A percentile compares a stretch with the other conserved stretches of the same genome.
phyloP scores from a whole-genome alignment of 2,888 invertebrate species.

The Coenonympha arcania region DNA sequence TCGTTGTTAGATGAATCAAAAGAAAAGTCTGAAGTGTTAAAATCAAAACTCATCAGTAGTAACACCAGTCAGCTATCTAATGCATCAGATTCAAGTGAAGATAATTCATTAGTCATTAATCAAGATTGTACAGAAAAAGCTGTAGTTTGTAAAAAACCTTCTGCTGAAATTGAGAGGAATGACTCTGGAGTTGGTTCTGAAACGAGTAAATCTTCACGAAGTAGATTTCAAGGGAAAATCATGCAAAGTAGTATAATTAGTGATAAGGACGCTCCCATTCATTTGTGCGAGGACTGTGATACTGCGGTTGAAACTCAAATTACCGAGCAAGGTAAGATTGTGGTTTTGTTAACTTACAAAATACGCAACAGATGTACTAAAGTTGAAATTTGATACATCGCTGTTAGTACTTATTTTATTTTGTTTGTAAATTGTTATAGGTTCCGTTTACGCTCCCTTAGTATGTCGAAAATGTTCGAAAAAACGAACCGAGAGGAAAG shows the following conservation, averaged over 20 bases:
- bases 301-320: conserved; percentile 83
- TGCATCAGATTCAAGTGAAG: conserved; percentile 90
- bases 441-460: conserved; percentile 82
- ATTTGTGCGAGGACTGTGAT: conserved; percentile 90
- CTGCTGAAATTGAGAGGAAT: conserved; percentile 89
- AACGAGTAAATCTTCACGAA: conserved; percentile 89
- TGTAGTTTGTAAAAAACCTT: conserved; percentile 72
- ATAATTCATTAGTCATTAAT: conserved; percentile 80
- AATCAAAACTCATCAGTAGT: conserved; percentile 72
- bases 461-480: conserved; percentile 92
- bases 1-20: conserved; percentile 70
- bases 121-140: conserved; percentile 74
- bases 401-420: background rate
- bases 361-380: background rate
- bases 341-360: background rate
- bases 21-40: conserved; percentile 62
- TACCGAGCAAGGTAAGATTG: conserved; percentile 75
- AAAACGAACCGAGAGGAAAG: conserved; percentile 90
- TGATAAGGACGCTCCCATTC: conserved; percentile 77
- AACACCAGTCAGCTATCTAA: conserved; percentile 84
- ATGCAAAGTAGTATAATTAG: conserved; percentile 62
- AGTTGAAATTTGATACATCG: background rate
- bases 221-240: conserved; percentile 78
- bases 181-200: conserved; percentile 95
- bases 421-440: conserved; percentile 47